Base-by-base conservation (phyloP, 2,113 vertebrate genomes). In the Odocoileus virginianus region DNA sequence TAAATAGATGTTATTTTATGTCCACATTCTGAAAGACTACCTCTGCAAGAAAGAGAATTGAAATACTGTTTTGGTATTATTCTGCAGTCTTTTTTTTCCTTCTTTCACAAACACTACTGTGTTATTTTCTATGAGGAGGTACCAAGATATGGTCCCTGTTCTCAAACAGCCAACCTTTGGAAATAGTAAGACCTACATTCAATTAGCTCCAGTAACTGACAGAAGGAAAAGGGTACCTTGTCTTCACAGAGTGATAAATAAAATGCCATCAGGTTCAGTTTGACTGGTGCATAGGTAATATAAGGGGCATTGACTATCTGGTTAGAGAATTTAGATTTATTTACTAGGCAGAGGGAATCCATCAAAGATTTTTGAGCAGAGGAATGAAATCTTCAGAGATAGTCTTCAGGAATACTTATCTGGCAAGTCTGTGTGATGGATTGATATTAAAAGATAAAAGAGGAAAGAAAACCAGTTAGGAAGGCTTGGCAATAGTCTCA, bases 11-110 rank as follows among this genome's bases (percentile, higher is more conserved):
- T 98, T 71, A 76, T 96, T 97, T 90, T 93, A 25, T 90, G 0
- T 86, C 40, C 40, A 87, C 9, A 55, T 89, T 97, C n/a, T 98
- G 76, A 95, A 98, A 97, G 52, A 92, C 11, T 71, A 30, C 9
- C 55, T 84, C 58, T 95, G 2, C 7, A 91, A 55, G 71, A 93
- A 87, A n/a, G 57, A 87, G 40, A 87, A 86, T n/a, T 92, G 15
- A 95, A 93, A 88, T 91, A 55, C 15, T 88, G 0, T 81, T 90
- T 89, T 95, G 23, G 16, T 74, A 60, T 92, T 90, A 60, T 85
- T 87, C 84, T 91, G 78, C 78, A 88, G 16, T 93, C 21, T 95
- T 84, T 1, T 1, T 9, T 95, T 96, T 82, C 57, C 45, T 89
- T 95, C 55, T 47, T 84, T 89, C 13, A 64, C 47, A 85, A 93